Base-by-base conservation (phyloP, 2,113 vertebrate species). In the Lophura nycthemera region DNA sequence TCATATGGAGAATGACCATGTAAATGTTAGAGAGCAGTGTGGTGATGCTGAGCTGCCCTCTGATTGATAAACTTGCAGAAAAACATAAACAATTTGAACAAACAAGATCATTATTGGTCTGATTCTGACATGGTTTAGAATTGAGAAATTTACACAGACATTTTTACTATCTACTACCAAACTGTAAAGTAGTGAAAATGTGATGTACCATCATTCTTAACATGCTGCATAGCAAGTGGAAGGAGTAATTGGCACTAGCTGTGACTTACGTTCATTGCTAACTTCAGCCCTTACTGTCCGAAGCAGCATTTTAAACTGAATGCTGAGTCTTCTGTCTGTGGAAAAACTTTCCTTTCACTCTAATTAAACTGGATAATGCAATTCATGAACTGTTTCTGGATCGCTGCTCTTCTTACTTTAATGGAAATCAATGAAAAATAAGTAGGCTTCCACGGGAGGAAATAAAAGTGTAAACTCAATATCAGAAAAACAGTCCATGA, bases 331-430 rank as follows among this genome's bases (percentile, higher is more conserved):
- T 96, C 57, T 88, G 86, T 91, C 91, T 97, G 91, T 43, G 70
- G 19, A 92, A 75, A 88, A 97, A 96, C 81, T 96, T 96, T 94
- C 88, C 96, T 80, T 96, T 97, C 95, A 78, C 70, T 93, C 95
- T 97, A 98, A 98, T 98, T 97, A 97, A 97, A 97, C 95, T 94
- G 95, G 90, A 90, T 97, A 97, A 97, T 97, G 89, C 83, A 96
- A 97, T 97, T 97, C 90, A 91, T 90, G 93, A 94, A 88, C 89
- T 90, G 79, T 97, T 97, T 97, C 96, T 97, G 95, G 94, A 97
- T 91, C 95, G 96, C 77, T 86, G 96, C 95, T 97, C 52, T 95
- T 94, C 88, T 96, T 65, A 89, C 86, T 96, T 94, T 96, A 97
- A 93, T 86, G 91, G 92, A 97, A 98, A 97, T 97, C 95, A 95